Evolutionary conservation across 2,888 invertebrate species (phyloP).

Genomic region (Pollenia griseotomentosa): DNA sequence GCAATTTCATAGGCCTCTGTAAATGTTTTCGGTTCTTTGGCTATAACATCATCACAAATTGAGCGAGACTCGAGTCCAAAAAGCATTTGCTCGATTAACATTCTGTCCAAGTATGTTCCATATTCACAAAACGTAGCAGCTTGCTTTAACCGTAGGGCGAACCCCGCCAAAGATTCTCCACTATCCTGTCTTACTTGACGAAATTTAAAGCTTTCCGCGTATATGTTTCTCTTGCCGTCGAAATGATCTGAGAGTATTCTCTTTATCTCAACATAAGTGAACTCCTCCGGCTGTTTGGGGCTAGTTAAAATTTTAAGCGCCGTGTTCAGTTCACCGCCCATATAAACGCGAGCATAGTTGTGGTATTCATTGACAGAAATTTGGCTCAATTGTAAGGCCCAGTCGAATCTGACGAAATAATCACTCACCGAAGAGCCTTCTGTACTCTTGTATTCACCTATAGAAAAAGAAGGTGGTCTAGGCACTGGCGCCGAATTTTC

Average conservation of each 20-base stretch:
- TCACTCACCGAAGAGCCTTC: constrained; percentile 40
- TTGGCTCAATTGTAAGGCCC: constrained; percentile 37
- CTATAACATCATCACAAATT: neutral
- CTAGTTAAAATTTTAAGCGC: constrained; percentile 46
- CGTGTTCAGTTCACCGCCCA: constrained; percentile 44
- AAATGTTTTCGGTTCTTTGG: neutral
- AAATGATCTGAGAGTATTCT: neutral
- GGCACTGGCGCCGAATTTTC: neutral
- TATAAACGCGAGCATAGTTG: too few species aligned
- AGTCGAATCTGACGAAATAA: constrained; percentile 53
- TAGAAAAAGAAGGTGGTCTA: constrained; percentile 37
- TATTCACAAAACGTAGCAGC: constrained; percentile 65
- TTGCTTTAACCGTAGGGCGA: too few species aligned
- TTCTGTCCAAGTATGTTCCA: constrained; percentile 56
- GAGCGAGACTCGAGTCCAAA: constrained; percentile 53
- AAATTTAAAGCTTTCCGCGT: constrained; percentile 67
- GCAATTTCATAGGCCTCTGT: constrained; percentile 8
- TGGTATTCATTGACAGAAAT: constrained; percentile 33
- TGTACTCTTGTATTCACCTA: constrained; percentile 34
- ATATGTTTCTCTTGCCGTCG: constrained; percentile 54
- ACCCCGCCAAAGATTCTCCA: too few species aligned
- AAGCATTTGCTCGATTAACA: constrained; percentile 68
- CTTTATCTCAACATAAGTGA: constrained; percentile 18
- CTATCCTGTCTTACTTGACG: constrained; percentile 45
- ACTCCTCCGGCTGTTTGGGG: constrained; percentile 12